Conservation (phyloP, 2,888 invertebrate genomes). For the Melikaiella ostensackeni region DNA sequence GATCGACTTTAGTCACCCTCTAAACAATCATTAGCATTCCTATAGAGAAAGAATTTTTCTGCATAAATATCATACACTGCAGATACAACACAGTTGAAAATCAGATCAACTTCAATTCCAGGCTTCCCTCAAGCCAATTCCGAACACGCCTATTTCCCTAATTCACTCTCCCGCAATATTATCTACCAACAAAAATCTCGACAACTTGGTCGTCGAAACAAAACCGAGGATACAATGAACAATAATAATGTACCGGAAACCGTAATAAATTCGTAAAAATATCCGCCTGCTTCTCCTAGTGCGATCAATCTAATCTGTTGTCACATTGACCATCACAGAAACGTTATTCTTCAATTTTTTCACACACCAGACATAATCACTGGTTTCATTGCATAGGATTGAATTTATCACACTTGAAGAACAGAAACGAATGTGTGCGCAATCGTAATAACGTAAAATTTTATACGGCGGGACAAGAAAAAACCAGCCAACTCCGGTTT, state of each 20-base stretch:
- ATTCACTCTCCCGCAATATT: neutral
- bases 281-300: neutral
- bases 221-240: constrained; percentile 36
- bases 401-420: constrained; percentile 38
- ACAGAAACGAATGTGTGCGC: constrained; percentile 36
- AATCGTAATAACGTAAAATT: constrained; percentile 44
- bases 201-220: constrained; percentile 38
- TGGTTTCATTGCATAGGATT: constrained; percentile 42
- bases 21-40: neutral
- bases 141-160: neutral
- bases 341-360: constrained; percentile 45
- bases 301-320: constrained; percentile 20
- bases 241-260: constrained; percentile 15
- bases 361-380: constrained; percentile 45
- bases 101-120: constrained; percentile 1
- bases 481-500: neutral
- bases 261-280: constrained; percentile 1
- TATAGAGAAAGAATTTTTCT: neutral
- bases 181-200: constrained; percentile 39
- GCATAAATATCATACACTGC: neutral
- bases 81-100: neutral
- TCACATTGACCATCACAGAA: constrained; percentile 40
- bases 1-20: neutral
- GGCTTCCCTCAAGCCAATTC: neutral
- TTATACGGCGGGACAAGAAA: neutral